Conservation (phyloP, 1,140 invertebrate genomes). For the Sarcophaga bullata region DNA sequence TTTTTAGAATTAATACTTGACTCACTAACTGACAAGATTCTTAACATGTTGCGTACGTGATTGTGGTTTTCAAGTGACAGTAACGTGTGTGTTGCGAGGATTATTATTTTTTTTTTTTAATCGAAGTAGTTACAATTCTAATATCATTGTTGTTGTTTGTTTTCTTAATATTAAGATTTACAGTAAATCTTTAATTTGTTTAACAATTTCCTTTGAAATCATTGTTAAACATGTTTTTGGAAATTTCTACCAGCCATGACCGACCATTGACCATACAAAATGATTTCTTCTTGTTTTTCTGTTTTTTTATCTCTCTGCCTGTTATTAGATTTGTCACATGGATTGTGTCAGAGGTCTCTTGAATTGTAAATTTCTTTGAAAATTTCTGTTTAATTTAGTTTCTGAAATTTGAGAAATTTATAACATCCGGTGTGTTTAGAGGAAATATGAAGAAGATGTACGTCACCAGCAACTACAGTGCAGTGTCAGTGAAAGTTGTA, state of each 20-base stretch:
- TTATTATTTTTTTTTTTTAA: background rate
- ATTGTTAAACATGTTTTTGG: constrained; percentile 25
- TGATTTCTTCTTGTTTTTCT: background rate
- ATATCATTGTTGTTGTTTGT: background rate
- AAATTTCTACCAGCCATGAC: constrained; percentile 3
- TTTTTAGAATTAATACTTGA: background rate
- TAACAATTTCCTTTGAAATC: constrained; percentile 5
- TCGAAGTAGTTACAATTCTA: constrained; percentile 24
- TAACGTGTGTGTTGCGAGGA: no score
- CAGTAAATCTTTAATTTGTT: background rate
- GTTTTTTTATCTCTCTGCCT: background rate
- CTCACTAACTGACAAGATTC: constrained; percentile 13
- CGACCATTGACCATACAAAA: background rate
- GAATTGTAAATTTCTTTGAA: background rate
- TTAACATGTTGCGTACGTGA: constrained; percentile 33
- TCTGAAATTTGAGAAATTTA: background rate
- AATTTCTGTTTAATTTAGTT: background rate
- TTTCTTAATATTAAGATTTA: background rate
- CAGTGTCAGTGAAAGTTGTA: no score
- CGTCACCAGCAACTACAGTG: background rate
- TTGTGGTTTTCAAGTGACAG: constrained; percentile 24
- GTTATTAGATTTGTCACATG: constrained; percentile 37
- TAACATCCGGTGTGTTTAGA: background rate
- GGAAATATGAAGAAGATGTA: background rate
- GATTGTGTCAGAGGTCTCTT: background rate